Conservation (phyloP, 2,888 invertebrate genomes). For the Lobophora halterata region DNA sequence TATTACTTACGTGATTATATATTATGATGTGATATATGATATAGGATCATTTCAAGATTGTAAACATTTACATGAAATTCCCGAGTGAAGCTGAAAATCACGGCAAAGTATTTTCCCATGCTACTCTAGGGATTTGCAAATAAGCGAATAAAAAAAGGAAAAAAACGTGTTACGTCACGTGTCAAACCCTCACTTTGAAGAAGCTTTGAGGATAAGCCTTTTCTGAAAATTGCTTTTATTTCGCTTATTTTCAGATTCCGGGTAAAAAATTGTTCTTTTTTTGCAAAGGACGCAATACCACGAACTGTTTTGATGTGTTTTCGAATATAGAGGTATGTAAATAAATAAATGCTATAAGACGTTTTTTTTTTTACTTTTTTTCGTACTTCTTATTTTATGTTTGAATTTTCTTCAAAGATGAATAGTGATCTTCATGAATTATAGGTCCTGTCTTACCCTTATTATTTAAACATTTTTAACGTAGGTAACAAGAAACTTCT, state of each 20-base stretch:
- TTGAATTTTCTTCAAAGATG: no score
- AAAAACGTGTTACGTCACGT: slow-evolving; percentile 36
- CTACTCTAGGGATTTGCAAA: slow-evolving; percentile 17
- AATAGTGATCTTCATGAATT: no score
- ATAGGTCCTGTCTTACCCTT: no score
- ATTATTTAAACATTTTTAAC: slow-evolving; percentile 2
- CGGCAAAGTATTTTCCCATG: slow-evolving; percentile 19
- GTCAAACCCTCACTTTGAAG: slow-evolving; percentile 35
- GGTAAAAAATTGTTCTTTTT: slow-evolving; percentile 19
- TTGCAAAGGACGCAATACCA: background rate
- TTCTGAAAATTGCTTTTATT: slow-evolving; percentile 32
- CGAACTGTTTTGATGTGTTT: background rate
- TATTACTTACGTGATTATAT: no score
- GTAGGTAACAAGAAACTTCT: background rate
- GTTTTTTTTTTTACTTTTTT: no score
- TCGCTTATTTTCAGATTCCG: slow-evolving; percentile 16
- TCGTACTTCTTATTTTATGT: no score
- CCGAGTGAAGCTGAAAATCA: slow-evolving; percentile 42
- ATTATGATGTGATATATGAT: no score
- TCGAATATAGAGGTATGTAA: no score
- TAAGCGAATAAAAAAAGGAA: slow-evolving; percentile 29
- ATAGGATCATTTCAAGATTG: no score
- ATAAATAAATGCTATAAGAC: no score
- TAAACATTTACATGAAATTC: slow-evolving; percentile 58
- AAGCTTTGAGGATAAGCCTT: slow-evolving; percentile 31